Conservation (phyloP, 2,888 invertebrate species). For the Anticlea derivata region DNA sequence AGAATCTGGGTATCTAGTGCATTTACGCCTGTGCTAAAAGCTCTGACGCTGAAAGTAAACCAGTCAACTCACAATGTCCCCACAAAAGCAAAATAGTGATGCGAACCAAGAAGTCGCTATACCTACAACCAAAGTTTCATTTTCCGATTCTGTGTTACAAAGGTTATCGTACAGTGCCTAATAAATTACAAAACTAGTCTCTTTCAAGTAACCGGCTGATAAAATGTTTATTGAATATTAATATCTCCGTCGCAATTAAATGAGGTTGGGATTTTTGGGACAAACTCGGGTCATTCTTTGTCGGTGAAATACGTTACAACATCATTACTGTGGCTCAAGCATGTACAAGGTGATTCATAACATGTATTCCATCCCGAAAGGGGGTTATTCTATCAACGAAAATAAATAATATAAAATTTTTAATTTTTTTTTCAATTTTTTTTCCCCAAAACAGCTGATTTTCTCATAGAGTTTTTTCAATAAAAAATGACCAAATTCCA, state of each 20-base stretch:
- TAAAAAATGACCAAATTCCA: too few species aligned
- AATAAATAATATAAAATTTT: too few species aligned
- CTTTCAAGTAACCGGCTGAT: constrained; percentile 66
- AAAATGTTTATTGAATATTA: constrained; percentile 77
- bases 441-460: too few species aligned
- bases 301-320: constrained; percentile 12
- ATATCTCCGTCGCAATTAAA: constrained; percentile 63
- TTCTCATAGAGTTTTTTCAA: too few species aligned
- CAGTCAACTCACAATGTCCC: neutral
- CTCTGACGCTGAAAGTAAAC: too few species aligned
- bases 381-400: too few species aligned
- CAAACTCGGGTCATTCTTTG: constrained; percentile 28
- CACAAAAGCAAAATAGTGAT: neutral
- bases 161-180: constrained; percentile 63
- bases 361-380: too few species aligned
- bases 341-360: too few species aligned
- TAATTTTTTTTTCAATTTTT: too few species aligned
- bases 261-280: constrained; percentile 45
- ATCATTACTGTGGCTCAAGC: too few species aligned
- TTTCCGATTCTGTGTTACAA: constrained; percentile 37
- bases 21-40: too few species aligned
- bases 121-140: constrained; percentile 29
- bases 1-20: too few species aligned
- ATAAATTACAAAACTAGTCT: constrained; percentile 64
- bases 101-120: constrained; percentile 7